Base-by-base conservation (phyloP, 1,140 invertebrate species). In the Drosophila nigrodunni region DNA sequence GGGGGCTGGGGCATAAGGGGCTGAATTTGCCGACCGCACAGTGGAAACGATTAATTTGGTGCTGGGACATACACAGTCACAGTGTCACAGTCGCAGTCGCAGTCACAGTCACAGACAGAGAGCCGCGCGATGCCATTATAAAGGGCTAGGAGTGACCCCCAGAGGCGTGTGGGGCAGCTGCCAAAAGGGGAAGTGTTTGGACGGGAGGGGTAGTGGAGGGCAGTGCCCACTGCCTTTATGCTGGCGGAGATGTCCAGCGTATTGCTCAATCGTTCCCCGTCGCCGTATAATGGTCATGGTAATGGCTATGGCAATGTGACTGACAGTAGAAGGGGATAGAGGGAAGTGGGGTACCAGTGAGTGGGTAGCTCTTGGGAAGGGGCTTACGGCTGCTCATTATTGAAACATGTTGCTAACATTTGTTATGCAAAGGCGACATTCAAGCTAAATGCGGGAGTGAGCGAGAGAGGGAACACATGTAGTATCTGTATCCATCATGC, bases 31-130 rank as follows among this genome's bases (percentile, higher is more conserved):
- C 35, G 62, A 80, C 73, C 80, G 67, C 83, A 88, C 83, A 80
- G 83, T 87, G 80, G 85, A 88, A 87, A 88, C 83, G 83, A 87
- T 87, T 87, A 87, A 87, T 87, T 87, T 88, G 77, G 69, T 77
- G 77, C 80, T 78, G 58, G 58, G 37, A 52, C 35, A 50, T 37
- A 59, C 35, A 50, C 46, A 59, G 55, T 49, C 49, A 34, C 61
- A 65, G 8, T 13, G 35, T 6, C 6, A 64, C 15, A 64, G 60
- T 18, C 2, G 25, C 18, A 52, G 25, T 47, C 25, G 25, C 18
- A 52, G 25, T 47, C 25, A 9, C 30, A 30, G 55, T 59, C 21
- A 54, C 46, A 52, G 59, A 47, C 34, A 39, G 37, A 37, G 25
- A 55, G 52, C 39, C 52, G 57, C 54, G 69, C 62, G 70, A 67